Percentiles rank a stretch among this genome's conserved stretches.
These are phyloP conservation scores for Ardeotis arabs DNA, from an alignment of 2,113 vertebrate genomes.

Conservation along the genomic window DNA sequence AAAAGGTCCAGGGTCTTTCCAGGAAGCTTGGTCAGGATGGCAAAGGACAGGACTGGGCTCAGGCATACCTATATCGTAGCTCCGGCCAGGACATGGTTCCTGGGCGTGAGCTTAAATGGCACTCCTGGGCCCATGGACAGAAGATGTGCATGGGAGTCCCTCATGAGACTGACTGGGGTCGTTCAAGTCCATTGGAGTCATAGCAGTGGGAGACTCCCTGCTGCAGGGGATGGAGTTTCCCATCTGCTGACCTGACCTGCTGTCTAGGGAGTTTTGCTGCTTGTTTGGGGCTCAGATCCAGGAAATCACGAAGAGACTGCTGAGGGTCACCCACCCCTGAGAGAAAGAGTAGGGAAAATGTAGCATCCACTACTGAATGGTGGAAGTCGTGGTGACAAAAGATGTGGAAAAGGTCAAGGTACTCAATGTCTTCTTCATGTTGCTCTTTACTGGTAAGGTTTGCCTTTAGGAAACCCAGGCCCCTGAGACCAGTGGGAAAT, in stretches of 20 bases:
- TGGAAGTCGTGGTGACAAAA: not conserved
- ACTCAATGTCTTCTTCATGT: not conserved
- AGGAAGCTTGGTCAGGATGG: not conserved
- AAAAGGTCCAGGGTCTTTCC: not conserved
- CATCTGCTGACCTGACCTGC: not conserved
- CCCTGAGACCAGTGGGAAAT: not conserved
- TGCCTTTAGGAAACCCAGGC: not conserved
- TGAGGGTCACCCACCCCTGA: not conserved
- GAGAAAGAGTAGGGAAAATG: not conserved
- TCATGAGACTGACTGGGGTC: not conserved
- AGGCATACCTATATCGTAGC: not conserved
- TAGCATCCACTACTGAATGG: not conserved
- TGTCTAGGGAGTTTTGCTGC: not conserved
- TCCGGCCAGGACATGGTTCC: not conserved
- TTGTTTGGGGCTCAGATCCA: not conserved
- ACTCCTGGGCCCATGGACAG: not conserved
- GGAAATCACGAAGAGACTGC: not conserved
- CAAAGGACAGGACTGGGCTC: not conserved
- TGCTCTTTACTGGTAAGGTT: not conserved
- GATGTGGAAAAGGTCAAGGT: not conserved
- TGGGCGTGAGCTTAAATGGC: not conserved
- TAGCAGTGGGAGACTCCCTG: not conserved
- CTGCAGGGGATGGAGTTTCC: not conserved
- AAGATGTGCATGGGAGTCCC: not conserved
- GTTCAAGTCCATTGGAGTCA: not conserved